Evolutionary conservation across 1,140 invertebrate species (phyloP).

Genomic region (Trichonephila inaurata): DNA sequence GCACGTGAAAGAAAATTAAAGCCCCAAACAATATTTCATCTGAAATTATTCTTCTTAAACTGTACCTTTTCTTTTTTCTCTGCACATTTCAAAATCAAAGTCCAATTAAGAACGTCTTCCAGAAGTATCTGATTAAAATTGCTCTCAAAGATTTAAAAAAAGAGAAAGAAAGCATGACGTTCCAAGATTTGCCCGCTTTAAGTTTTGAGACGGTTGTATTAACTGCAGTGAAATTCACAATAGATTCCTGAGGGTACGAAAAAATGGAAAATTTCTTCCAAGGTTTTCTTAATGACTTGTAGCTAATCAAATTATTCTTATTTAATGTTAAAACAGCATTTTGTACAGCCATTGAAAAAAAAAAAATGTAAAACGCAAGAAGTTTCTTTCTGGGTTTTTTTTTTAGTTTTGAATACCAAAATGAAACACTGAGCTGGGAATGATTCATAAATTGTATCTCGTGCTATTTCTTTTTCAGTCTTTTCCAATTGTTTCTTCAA

Average conservation of each 20-base stretch:
- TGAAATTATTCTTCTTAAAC: not conserved
- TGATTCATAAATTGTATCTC: slow-evolving; percentile 40
- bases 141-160: not conserved
- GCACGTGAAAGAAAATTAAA: not conserved
- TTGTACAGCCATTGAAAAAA: not conserved
- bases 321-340: slow-evolving; percentile 52
- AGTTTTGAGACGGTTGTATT: slow-evolving; percentile 16
- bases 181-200: slow-evolving; percentile 1
- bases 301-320: slow-evolving; percentile 69
- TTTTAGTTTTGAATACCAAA: slow-evolving; percentile 7
- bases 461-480: slow-evolving; percentile 16
- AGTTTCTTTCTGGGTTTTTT: slow-evolving; percentile 11
- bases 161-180: slow-evolving; percentile 25
- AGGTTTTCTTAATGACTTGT: slow-evolving; percentile 62
- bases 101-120: slow-evolving; percentile 50
- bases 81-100: slow-evolving; percentile 47
- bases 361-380: not conserved
- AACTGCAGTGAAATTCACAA: slow-evolving; percentile 42
- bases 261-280: not conserved
- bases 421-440: slow-evolving; percentile 16
- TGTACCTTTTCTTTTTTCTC: not conserved
- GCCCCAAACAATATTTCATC: not conserved
- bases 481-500: slow-evolving; percentile 41
- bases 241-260: not conserved
- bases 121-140: slow-evolving; percentile 55